Evolutionary conservation across 2,113 vertebrate species (phyloP), one percentile per base, ranked within the genome.

Genomic region (Pachyramphus minor): DNA sequence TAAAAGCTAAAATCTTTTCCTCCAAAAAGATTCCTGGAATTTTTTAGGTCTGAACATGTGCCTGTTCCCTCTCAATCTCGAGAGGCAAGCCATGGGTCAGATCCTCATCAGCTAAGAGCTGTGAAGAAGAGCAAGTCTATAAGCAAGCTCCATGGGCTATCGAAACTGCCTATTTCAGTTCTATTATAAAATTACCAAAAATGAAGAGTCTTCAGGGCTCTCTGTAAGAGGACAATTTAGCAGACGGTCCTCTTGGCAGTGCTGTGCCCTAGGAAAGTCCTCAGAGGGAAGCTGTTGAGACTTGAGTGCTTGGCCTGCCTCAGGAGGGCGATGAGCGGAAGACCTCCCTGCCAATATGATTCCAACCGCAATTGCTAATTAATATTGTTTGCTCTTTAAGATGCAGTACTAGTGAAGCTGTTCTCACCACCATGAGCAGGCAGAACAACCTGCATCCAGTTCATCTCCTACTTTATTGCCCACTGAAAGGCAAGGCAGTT

Each of bases 391-490:
- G 63, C 93, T 93, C 95, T 96, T 97, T 95, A 96, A 95, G 95
- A 96, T 90, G 90, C 85, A 83, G 84, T 73, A 84, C 90, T 89
- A 93, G 78, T 69, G 90, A 97, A 95, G 91, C 77, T 83, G 80
- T 81, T 89, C 79, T 96, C 94, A 69, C 74, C 76, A 69, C 82
- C 35, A 23, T 9, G 47, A 95, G 94, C 95, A 96, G 77, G 93
- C 56, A 45, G 90, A 97, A 95, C 96, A 84, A 68, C 93, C 73
- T 53, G 53, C 73, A 89, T 91, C 96, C 96, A 97, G 97, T 97
- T 96, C 87, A 93, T 96, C 96, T 98, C 86, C 91, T 95, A 78
- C 88, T 97, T 97, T 97, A 97, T 89, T 95, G 87, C 67, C 88
- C 79, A 93, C 41, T 94, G 92, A 95, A 96, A 98, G 94, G 93